A percentile compares a stretch with the other conserved stretches of the same genome.
phyloP scores from a whole-genome alignment of 2,797 vertebrate genomes.

The Crenichthys baileyi region DNA sequence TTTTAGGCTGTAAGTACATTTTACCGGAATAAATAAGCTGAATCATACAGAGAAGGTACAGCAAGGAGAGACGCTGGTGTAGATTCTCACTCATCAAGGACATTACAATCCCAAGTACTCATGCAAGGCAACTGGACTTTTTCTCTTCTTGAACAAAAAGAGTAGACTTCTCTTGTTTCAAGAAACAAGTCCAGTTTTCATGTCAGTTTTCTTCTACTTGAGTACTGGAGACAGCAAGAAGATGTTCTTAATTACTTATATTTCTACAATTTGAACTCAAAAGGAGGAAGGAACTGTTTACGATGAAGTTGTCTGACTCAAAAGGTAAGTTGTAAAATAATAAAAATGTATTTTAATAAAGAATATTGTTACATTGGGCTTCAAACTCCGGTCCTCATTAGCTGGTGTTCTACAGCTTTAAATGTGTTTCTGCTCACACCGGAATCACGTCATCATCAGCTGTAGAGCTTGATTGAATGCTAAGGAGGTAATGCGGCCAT shows the following conservation, averaged over 20 bases:
- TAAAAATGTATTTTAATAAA: not conserved
- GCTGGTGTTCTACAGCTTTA: not conserved
- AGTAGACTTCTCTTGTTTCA: not conserved
- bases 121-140: not conserved
- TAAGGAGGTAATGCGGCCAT: not conserved
- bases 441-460: not conserved
- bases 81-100: not conserved
- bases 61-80: not conserved
- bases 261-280: constrained; percentile 10
- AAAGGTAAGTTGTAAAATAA: constrained; percentile 15
- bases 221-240: not conserved
- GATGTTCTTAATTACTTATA: too few species aligned
- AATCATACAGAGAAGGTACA: not conserved
- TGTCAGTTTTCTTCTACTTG: too few species aligned
- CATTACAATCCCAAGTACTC: not conserved
- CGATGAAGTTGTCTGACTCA: constrained; percentile 5
- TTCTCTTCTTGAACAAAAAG: not conserved
- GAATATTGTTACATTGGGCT: not conserved
- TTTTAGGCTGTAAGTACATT: not conserved
- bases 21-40: not conserved
- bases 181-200: too few species aligned
- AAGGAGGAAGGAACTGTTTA: constrained; percentile 48
- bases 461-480: not conserved
- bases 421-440: not conserved
- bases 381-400: not conserved